These are phyloP conservation scores for Onchidella celtica DNA, from an alignment of 2,888 invertebrate genomes.

Conservation along the genomic window DNA sequence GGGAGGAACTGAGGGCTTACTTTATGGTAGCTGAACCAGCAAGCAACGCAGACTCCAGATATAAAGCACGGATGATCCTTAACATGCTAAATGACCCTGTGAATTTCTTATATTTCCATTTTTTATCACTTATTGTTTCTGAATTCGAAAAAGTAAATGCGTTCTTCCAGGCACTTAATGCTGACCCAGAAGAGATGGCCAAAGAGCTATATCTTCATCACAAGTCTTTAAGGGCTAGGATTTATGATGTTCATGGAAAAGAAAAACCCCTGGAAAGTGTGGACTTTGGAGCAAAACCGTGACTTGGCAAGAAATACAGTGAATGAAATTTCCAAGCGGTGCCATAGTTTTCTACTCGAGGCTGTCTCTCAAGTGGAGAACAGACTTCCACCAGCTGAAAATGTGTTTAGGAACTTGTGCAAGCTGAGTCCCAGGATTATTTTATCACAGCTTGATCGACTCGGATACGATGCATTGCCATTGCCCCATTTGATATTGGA, in stretches of 20 bases:
- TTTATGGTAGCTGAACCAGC: background rate
- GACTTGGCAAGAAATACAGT: no score
- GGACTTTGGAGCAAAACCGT: no score
- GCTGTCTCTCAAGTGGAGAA: no score
- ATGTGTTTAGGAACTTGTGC: no score
- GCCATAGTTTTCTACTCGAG: no score
- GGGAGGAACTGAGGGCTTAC: constrained; percentile 21
- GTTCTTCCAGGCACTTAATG: constrained; percentile 8
- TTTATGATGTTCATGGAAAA: no score
- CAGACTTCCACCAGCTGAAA: no score
- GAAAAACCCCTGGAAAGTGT: no score
- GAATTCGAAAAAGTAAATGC: constrained; percentile 32
- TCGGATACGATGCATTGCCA: background rate
- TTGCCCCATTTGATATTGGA: background rate
- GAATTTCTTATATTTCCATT: constrained; percentile 18
- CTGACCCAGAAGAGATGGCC: background rate
- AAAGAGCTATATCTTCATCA: background rate
- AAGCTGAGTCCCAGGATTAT: no score
- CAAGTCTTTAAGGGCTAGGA: no score
- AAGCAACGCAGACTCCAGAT: background rate
- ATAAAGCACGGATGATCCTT: constrained; percentile 10
- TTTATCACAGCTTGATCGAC: no score
- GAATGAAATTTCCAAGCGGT: no score
- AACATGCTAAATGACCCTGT: constrained; percentile 22
- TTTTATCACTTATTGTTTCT: background rate